Conservation (phyloP, 2,797 vertebrate species). For the Dromococcyx pavoninus region DNA sequence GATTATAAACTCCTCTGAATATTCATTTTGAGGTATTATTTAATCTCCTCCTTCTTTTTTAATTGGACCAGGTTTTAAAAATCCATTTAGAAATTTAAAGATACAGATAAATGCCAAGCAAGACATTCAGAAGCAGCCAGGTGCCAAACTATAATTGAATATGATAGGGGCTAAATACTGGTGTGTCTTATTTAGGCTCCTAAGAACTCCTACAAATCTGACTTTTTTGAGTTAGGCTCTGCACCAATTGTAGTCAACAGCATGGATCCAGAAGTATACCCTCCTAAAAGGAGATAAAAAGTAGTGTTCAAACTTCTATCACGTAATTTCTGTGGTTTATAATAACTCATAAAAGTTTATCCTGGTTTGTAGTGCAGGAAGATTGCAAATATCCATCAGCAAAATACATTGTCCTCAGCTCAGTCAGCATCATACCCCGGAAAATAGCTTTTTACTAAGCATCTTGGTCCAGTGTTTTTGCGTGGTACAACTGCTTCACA, state of each 20-base stretch:
- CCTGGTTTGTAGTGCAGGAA: not conserved
- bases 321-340: not conserved
- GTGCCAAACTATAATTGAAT: not conserved
- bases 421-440: not conserved
- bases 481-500: not conserved
- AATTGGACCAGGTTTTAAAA: not conserved
- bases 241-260: not conserved
- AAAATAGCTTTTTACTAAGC: not conserved
- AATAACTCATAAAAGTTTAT: not conserved
- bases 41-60: not conserved
- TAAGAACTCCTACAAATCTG: not conserved
- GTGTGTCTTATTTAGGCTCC: not conserved
- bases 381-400: not conserved
- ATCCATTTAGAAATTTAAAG: not conserved
- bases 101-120: not conserved
- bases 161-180: accelerated
- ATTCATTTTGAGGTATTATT: not conserved
- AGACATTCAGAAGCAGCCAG: not conserved
- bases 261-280: not conserved
- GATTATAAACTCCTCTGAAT: not conserved
- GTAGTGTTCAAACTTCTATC: not conserved
- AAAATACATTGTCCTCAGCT: not conserved
- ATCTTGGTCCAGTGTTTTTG: not conserved
- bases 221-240: not conserved
- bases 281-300: not conserved